Base-by-base conservation (phyloP, 2,888 invertebrate species). In the Xestia ashworthii region DNA sequence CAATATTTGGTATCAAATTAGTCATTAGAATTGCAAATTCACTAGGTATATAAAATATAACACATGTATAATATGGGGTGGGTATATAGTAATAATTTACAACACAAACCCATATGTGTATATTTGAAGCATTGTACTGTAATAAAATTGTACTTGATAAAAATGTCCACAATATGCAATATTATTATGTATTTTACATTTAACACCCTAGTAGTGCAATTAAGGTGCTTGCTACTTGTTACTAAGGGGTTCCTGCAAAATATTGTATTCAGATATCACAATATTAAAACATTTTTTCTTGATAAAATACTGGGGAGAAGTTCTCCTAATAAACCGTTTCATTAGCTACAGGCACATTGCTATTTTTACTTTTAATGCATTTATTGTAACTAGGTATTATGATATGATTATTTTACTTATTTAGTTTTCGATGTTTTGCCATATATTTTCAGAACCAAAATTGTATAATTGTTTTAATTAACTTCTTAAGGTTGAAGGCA, bases 21-120 rank as follows among this genome's bases (percentile, higher is more conserved):
- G 25, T 75, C 76, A 84, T 84, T 81, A 73, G 25, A 73, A 44
- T 84, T 87, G 81, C 79, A 80, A 76, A 77, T 79, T 76, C 67
- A 80, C 69, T 82, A 87, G 48, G 46, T 76, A 74, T 84, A 74
- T 76, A 71, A 76, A 76, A 48, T 78, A 80, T 50, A 58, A 62
- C 75, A 74, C 76, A 68, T 74, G 72, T 81, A 74, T 83, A 71
- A 74, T 83, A 83, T 74, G 88, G 85, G 74, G 76, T 83, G 87
- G 89, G 79, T 87, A 75, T 87, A 75, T 79, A 76, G 69, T 83
- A 86, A 62, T 74, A 66, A 83, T 78, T 55, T 71, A 76, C 65
- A 72, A 75, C 67, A 74, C 65, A 9, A 72, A 79, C 74, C 71
- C 78, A 74, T 83, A 75, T 74, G 85, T 87, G 72, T 86, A 86